phyloP scores from a whole-genome alignment of 2,888 invertebrate genomes.

The Erebia palarica region DNA sequence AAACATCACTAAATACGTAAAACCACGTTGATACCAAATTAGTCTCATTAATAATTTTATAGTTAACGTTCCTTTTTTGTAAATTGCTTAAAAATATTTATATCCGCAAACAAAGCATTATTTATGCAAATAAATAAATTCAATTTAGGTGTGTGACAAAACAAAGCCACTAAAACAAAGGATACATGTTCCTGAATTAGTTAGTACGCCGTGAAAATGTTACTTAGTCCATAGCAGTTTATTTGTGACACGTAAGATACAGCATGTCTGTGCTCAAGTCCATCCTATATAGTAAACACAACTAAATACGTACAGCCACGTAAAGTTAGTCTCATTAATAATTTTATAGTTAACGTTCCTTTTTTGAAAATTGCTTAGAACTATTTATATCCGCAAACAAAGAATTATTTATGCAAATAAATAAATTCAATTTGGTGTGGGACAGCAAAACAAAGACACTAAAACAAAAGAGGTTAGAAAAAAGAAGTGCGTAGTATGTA shows the following conservation, averaged over 20 bases:
- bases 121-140: slow-evolving; percentile 23
- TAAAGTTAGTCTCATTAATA: not conserved
- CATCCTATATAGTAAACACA: not conserved
- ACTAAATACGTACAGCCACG: too few species aligned
- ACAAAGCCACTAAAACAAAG: slow-evolving; percentile 52
- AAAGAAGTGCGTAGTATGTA: slow-evolving; percentile 37
- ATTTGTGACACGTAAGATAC: slow-evolving; percentile 17
- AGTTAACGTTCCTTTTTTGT: not conserved
- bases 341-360: not conserved
- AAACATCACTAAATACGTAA: not conserved
- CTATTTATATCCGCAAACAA: slow-evolving; percentile 14
- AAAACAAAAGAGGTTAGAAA: slow-evolving; percentile 51
- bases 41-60: not conserved
- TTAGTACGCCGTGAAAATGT: slow-evolving; percentile 14
- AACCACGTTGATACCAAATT: not conserved
- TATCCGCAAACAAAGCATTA: slow-evolving; percentile 22
- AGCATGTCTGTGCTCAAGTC: slow-evolving; percentile 10
- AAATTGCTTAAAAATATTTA: not conserved
- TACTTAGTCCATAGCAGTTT: slow-evolving; percentile 20
- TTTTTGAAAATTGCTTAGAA: not conserved
- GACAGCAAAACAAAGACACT: slow-evolving; percentile 34
- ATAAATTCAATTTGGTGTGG: slow-evolving; percentile 18
- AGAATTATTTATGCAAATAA: slow-evolving; percentile 23
- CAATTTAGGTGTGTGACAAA: slow-evolving; percentile 15
- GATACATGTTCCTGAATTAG: slow-evolving; percentile 37